Conservation (phyloP, 2,888 invertebrate species). For the Leucoma salicis region DNA sequence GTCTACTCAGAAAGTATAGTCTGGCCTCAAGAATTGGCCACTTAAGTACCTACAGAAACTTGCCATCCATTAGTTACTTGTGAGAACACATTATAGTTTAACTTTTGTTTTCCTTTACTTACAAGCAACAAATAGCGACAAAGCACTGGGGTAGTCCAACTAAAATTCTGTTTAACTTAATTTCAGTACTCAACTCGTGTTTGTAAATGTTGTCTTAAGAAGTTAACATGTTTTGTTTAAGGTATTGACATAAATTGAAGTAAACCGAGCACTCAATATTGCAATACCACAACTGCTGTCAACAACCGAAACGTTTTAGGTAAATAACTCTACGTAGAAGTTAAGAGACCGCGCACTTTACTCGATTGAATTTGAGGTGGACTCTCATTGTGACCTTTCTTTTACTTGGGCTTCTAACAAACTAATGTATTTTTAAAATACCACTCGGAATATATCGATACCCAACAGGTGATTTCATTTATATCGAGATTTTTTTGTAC, state of each 20-base stretch:
- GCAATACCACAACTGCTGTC: conserved; percentile 53
- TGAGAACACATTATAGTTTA: conserved; percentile 72
- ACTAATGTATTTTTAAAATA: conserved; percentile 32
- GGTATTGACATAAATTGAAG: conserved; percentile 25
- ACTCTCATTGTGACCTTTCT: conserved; percentile 50
- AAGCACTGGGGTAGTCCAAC: conserved; percentile 29
- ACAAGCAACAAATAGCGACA: conserved; percentile 50
- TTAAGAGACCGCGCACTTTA: conserved; percentile 65
- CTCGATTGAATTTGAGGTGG: conserved; percentile 72
- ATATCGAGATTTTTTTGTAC: no score
- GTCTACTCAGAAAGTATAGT: conserved; percentile 76
- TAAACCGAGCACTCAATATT: conserved; percentile 38
- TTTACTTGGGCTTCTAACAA: conserved; percentile 28
- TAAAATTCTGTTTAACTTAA: conserved; percentile 26
- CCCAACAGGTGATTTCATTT: conserved; percentile 27
- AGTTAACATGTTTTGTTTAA: conserved; percentile 23
- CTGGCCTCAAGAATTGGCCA: conserved; percentile 69
- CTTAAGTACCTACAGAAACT: conserved; percentile 75
- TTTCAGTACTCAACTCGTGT: conserved; percentile 18
- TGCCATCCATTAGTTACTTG: conserved; percentile 75
- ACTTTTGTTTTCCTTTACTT: conserved; percentile 67
- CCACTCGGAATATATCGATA: conserved; percentile 14
- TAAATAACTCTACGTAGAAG: conserved; percentile 64
- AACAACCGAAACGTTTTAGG: conserved; percentile 71
- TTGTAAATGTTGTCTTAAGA: conserved; percentile 11